These are phyloP conservation scores for Chromoteleia sp. DNA, from an alignment of 2,888 invertebrate species.

Conservation along the genomic window DNA sequence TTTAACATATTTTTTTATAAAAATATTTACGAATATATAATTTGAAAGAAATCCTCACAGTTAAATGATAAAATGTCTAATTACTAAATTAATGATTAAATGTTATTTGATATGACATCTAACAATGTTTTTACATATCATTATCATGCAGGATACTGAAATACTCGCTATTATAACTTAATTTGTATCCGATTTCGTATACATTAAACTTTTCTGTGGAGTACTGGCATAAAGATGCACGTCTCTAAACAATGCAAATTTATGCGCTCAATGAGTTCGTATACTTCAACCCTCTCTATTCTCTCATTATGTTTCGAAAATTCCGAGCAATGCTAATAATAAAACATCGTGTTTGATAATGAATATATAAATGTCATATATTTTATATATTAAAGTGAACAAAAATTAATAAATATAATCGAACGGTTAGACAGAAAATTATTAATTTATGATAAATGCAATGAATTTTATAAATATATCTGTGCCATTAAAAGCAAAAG, in stretches of 20 bases:
- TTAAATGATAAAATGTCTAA: too few relatives aligned
- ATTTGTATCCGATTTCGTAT: constrained; percentile 33
- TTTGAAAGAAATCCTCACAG: too few relatives aligned
- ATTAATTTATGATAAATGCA: not conserved
- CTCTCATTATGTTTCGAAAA: constrained; percentile 18
- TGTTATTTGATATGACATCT: constrained; percentile 11
- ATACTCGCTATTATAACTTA: constrained; percentile 24
- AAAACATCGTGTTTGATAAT: constrained; percentile 7
- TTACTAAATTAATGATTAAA: too few relatives aligned
- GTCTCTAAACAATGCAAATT: constrained; percentile 48
- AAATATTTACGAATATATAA: too few relatives aligned
- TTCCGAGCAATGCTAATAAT: constrained; percentile 19
- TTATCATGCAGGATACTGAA: constrained; percentile 30
- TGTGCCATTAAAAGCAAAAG: not conserved
- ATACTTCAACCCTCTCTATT: constrained; percentile 22
- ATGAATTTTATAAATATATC: constrained; percentile 1
- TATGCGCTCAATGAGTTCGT: constrained; percentile 47
- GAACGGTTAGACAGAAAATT: too few relatives aligned
- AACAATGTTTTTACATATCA: constrained; percentile 9
- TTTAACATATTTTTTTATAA: too few relatives aligned
- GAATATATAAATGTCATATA: not conserved
- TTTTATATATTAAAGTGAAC: not conserved
- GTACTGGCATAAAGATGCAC: constrained; percentile 19
- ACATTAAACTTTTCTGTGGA: constrained; percentile 34
- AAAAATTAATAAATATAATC: not conserved